Evolutionary conservation across 2,113 vertebrate species (phyloP).

Genomic region (Isurus oxyrinchus): DNA sequence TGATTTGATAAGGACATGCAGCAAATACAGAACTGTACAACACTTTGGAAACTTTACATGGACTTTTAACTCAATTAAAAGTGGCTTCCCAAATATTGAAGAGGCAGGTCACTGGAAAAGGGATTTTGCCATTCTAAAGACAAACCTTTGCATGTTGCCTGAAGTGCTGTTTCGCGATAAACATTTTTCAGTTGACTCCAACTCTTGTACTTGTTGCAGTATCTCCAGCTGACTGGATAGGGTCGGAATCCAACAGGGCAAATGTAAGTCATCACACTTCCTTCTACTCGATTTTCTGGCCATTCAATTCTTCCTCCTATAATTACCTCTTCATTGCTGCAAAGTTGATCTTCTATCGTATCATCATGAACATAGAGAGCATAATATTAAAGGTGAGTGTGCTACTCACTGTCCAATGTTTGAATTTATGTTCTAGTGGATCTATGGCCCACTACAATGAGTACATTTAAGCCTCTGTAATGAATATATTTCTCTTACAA

Average conservation of each 20-base stretch:
- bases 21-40: not conserved
- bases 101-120: not conserved
- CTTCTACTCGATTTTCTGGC: not conserved
- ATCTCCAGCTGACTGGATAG: conserved; percentile 29
- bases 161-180: not conserved
- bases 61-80: not conserved
- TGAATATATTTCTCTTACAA: not conserved
- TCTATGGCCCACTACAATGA: too few species aligned
- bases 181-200: conserved; percentile 12
- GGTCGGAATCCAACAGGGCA: conserved; percentile 26
- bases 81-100: not conserved
- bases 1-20: not conserved
- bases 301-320: conserved; percentile 5
- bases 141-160: conserved; percentile 16
- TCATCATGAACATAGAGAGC: too few species aligned
- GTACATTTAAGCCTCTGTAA: not conserved
- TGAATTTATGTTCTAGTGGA: not conserved
- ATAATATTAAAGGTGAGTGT: not conserved
- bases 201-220: not conserved
- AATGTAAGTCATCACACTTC: conserved; percentile 33
- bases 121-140: not conserved
- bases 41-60: too few species aligned
- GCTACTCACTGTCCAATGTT: not conserved
- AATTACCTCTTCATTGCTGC: not conserved
- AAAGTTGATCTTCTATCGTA: not conserved